Percentiles rank a stretch among this genome's conserved stretches.
Evolutionary conservation across 1,140 invertebrate species (phyloP).

Genomic region (Brachystomella parvula): DNA sequence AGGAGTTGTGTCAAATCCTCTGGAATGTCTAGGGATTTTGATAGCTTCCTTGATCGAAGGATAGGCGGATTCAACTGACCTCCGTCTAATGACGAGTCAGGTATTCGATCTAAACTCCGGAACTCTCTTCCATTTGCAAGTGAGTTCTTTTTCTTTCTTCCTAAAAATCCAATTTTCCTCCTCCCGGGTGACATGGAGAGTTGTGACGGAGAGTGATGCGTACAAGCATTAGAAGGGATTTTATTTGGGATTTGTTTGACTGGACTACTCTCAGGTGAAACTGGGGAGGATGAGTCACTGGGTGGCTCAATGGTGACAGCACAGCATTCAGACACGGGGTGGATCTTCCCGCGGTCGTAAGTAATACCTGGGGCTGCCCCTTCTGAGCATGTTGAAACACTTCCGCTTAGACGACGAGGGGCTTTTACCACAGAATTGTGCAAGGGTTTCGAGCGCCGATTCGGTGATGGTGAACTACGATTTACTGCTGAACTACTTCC

Average conservation of each 20-base stretch:
- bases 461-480: neutral
- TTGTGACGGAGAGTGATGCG: too few species aligned
- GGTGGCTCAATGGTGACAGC: conserved; percentile 37
- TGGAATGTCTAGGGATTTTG: conserved; percentile 31
- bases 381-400: conserved; percentile 3
- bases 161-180: conserved; percentile 24
- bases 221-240: too few species aligned
- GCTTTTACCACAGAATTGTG: neutral
- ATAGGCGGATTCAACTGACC: conserved; percentile 10
- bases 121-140: conserved; percentile 26
- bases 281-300: conserved; percentile 29
- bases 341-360: neutral
- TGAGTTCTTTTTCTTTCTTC: conserved; percentile 25
- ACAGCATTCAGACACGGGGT: conserved; percentile 17
- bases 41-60: conserved; percentile 23
- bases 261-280: conserved; percentile 18
- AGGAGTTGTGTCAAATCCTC: conserved; percentile 5
- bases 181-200: neutral
- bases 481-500: conserved; percentile 14
- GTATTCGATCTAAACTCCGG: conserved; percentile 36
- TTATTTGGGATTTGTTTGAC: conserved; percentile 26
- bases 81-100: too few species aligned
- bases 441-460: neutral
- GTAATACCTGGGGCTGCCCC: neutral
- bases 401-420: neutral